Base-by-base conservation (phyloP, 2,797 vertebrate species). In the Gymnoscopelus braueri region DNA sequence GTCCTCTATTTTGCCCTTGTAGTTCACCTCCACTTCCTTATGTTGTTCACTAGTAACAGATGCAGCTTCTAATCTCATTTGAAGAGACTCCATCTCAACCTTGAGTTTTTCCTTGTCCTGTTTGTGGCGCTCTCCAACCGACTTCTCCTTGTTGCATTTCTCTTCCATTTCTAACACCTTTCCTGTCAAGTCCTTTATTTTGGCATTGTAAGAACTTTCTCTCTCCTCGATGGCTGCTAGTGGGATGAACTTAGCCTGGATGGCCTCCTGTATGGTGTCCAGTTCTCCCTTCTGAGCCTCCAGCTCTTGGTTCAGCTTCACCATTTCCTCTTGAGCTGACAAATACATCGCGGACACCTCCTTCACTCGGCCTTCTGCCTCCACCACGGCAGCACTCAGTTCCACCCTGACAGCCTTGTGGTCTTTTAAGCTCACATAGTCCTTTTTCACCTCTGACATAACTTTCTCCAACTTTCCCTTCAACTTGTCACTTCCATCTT, bases 251-350 rank as follows among this genome's bases (percentile, higher is more conserved):
- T 94, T 98, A 0, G 94, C 93, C 72, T 92, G 91, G 75, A 99
- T 96, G 48, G 97, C 97, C 56, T 97, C 95, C 2, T 98, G 97
- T 58, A 99, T 96, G 0, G 95, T 96, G 75, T 98, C 97, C 0
- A 99, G 94, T 26, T 99, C 97, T 73, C 86, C 95, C 81, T 92
- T 97, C 82, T 99, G 97, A 48, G 95, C 96, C 81, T 95, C 90
- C 0, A 98, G 93, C 65, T 98, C 98, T 0, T 89, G 80, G 0
- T 95, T 96, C 12, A 99, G 77, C 68, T 92, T 94, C 0, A 0
- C 29, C 0, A 93, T 88, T 72, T 96, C 96, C 13, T 95, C 94
- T 8, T 95, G 94, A n/a, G 92, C 90, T 2, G 67, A 79, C 44
- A 50, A 63, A 2, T 89, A 91, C 58, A 86, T 90, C 0, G 87